Conservation (phyloP, 2,797 vertebrate genomes). For the Platalea minor region DNA sequence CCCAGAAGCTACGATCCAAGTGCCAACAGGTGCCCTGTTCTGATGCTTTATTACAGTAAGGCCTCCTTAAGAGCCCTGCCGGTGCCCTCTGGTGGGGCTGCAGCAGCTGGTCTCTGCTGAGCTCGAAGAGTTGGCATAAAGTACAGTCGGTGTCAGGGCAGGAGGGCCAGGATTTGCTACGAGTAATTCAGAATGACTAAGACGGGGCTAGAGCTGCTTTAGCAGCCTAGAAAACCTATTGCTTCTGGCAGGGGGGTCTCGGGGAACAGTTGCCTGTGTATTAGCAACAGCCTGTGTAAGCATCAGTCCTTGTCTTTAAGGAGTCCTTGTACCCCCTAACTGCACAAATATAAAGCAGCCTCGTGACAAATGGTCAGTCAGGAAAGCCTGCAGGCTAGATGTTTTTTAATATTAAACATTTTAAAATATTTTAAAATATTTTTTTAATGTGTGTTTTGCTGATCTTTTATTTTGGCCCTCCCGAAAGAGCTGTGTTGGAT, state of each 20-base stretch:
- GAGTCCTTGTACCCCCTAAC: background rate
- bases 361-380: background rate
- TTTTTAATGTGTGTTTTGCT: background rate
- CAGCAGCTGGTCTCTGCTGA: background rate
- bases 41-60: background rate
- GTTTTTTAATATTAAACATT: background rate
- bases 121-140: background rate
- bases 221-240: background rate
- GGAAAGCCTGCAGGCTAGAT: background rate
- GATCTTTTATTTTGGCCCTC: background rate
- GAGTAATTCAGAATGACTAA: background rate
- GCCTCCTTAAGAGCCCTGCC: background rate
- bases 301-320: background rate
- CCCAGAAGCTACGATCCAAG: background rate
- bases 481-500: background rate
- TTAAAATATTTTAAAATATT: background rate
- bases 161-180: background rate
- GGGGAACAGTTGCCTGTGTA: background rate
- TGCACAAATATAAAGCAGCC: background rate
- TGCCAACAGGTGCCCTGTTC: background rate
- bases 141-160: background rate
- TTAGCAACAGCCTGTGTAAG: background rate
- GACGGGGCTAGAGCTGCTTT: background rate
- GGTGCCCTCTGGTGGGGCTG: background rate
- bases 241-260: background rate